phyloP scores from a whole-genome alignment of 2,113 vertebrate genomes.

The Nerophis ophidion region DNA sequence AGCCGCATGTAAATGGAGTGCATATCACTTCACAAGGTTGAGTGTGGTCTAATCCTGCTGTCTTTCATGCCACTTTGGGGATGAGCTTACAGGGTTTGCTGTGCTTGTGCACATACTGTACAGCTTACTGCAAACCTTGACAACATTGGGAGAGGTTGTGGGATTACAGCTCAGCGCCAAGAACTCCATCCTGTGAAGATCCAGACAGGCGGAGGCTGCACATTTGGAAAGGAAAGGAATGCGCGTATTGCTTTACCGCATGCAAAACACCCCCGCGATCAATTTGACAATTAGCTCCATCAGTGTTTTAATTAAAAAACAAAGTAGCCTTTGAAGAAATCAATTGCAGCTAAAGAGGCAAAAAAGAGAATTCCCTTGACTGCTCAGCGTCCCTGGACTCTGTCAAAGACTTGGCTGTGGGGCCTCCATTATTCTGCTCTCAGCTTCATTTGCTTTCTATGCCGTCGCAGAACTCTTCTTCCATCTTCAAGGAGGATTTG shows the following conservation, averaged over 20 bases:
- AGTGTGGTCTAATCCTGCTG: conserved; percentile 61
- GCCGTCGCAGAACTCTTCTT: too few species aligned
- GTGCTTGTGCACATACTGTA: conserved; percentile 53
- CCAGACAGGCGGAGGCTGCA: conserved; percentile 37
- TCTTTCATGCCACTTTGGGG: conserved; percentile 60
- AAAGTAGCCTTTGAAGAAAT: conserved; percentile 64
- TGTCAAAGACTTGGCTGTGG: conserved; percentile 38
- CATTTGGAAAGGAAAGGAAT: conserved; percentile 48
- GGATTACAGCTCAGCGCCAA: conserved; percentile 61
- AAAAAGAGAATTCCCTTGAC: conserved; percentile 49
- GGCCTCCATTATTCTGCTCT: conserved; percentile 25
- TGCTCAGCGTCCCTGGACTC: conserved; percentile 39
- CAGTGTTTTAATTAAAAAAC: conserved; percentile 72
- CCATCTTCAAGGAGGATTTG: not conserved
- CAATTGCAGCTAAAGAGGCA: conserved; percentile 62
- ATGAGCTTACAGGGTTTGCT: conserved; percentile 61
- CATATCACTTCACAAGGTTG: conserved; percentile 45
- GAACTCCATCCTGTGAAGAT: conserved; percentile 28
- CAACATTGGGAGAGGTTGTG: conserved; percentile 53
- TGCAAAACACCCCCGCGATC: conserved; percentile 64
- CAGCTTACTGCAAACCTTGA: conserved; percentile 60
- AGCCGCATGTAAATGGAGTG: conserved; percentile 29
- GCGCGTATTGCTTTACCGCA: conserved; percentile 56
- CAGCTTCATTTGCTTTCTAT: too few species aligned
- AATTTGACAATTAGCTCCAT: conserved; percentile 71